Conservation (phyloP, 2,113 vertebrate species). For the Setophaga petechia region DNA sequence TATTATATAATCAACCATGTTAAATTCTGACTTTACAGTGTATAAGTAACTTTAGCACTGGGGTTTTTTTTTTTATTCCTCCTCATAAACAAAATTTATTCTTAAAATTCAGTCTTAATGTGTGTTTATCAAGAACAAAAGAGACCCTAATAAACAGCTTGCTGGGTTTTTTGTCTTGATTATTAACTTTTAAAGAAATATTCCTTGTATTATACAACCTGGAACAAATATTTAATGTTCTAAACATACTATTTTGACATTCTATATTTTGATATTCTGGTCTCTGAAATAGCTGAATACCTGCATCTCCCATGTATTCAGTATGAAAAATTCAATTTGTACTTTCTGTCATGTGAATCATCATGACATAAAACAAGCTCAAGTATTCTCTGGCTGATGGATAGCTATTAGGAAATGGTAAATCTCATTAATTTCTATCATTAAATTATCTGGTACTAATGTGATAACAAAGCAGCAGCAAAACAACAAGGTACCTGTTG, state of each 20-base stretch:
- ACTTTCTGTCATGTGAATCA: background rate
- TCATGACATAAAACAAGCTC: background rate
- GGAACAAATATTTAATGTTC: background rate
- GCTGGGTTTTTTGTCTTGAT: background rate
- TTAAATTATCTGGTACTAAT: background rate
- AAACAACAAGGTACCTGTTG: background rate
- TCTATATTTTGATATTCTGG: background rate
- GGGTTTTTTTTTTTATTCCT: background rate
- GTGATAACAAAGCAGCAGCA: background rate
- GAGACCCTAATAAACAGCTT: background rate
- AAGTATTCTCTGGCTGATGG: background rate
- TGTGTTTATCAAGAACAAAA: background rate
- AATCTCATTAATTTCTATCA: background rate
- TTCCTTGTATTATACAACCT: background rate
- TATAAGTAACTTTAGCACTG: background rate
- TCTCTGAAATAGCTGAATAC: background rate
- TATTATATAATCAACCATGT: background rate
- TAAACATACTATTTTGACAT: background rate
- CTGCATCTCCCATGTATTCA: background rate
- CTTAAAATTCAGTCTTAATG: background rate
- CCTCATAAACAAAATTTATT: background rate
- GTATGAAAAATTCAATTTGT: background rate
- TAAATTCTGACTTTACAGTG: background rate
- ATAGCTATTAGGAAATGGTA: background rate
- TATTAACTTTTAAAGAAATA: background rate